phyloP scores from a whole-genome alignment of 2,797 vertebrate species.

The Thaleichthys pacificus region DNA sequence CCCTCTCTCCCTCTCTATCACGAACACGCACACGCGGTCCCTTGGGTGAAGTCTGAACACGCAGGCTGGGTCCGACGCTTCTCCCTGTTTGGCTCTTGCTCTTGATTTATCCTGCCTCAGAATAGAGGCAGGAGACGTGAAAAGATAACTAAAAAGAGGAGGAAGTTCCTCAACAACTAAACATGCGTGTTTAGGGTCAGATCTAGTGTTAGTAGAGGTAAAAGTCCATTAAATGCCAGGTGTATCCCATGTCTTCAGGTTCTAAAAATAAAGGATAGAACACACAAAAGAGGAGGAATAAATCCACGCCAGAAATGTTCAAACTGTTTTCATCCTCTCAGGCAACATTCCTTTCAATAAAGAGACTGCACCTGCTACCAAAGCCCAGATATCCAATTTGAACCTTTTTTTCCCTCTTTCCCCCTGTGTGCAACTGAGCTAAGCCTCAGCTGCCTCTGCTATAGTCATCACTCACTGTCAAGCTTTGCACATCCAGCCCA shows the following conservation, averaged over 20 bases:
- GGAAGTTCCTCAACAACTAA: neutral
- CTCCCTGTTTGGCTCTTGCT: no score
- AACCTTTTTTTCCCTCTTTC: conserved; percentile 22
- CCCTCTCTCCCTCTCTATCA: conserved; percentile 42
- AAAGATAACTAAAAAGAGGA: neutral
- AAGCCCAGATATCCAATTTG: conserved; percentile 43
- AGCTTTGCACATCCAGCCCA: conserved; percentile 29
- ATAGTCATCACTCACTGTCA: conserved; percentile 65
- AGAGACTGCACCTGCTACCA: conserved; percentile 60
- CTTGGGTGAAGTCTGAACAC: neutral
- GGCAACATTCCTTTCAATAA: conserved; percentile 33
- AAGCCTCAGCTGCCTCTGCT: conserved; percentile 47
- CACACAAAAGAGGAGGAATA: conserved; percentile 21
- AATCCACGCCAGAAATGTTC: conserved; percentile 46
- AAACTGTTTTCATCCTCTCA: conserved; percentile 32
- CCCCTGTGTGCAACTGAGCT: conserved; percentile 31
- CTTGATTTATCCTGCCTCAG: neutral
- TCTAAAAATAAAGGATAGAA: neutral
- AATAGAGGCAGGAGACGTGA: neutral
- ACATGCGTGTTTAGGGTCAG: neutral
- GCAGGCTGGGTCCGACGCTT: neutral
- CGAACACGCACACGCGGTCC: conserved; percentile 14
- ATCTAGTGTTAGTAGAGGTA: neutral
- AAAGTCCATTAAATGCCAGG: neutral
- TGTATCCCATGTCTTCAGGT: neutral